Evolutionary conservation across 2,888 invertebrate genomes (phyloP).

Genomic region (Pachycephus smyrnensis): DNA sequence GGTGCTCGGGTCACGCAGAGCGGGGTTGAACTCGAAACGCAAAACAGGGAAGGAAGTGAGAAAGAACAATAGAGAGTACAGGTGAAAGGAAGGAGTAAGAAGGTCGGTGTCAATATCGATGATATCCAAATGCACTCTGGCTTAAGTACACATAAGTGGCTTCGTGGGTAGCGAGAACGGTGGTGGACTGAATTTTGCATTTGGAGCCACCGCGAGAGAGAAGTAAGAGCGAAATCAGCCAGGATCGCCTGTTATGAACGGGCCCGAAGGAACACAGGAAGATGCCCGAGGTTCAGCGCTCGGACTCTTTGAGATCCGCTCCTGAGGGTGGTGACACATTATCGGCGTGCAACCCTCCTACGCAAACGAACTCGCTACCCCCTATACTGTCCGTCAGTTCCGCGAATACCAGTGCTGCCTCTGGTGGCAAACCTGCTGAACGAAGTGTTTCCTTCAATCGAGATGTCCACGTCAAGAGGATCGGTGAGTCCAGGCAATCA

Average conservation of each 20-base stretch:
- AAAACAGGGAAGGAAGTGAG: conserved; percentile 17
- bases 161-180: conserved; percentile 3
- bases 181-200: background rate
- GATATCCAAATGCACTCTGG: background rate
- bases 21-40: conserved; percentile 27
- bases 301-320: conserved; percentile 67
- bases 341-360: conserved; percentile 37
- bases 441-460: conserved; percentile 88
- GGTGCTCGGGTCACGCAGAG: conserved; percentile 37
- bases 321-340: conserved; percentile 33
- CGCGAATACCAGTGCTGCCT: conserved; percentile 29
- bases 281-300: conserved; percentile 71
- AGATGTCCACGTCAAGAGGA: conserved; percentile 91
- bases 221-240: background rate
- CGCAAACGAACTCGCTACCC: conserved; percentile 37
- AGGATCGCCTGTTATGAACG: conserved; percentile 47
- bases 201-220: conserved; percentile 13
- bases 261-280: conserved; percentile 49
- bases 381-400: conserved; percentile 50
- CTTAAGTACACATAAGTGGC: background rate
- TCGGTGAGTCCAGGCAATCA: conserved; percentile 76
- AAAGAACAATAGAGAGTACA: conserved; percentile 14
- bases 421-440: conserved; percentile 70
- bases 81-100: background rate
- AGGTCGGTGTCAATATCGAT: background rate